Conservation (phyloP, 2,113 vertebrate species). For the Candoia aspera region DNA sequence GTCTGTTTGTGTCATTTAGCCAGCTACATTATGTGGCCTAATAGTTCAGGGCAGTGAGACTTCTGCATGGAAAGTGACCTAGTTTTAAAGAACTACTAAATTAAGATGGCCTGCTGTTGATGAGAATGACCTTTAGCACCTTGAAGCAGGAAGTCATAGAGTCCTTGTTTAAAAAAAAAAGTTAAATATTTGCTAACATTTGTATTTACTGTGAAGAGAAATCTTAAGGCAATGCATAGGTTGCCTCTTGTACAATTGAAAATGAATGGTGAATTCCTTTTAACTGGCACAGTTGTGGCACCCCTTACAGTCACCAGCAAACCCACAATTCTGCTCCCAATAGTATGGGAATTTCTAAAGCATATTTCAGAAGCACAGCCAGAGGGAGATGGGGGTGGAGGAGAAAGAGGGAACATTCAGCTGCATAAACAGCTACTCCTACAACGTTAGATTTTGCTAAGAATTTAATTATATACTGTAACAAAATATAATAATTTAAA, state of each 20-base stretch:
- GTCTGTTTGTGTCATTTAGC: neutral
- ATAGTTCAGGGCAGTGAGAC: neutral
- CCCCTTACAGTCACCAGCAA: neutral
- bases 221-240: constrained; percentile 43
- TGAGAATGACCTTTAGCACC: constrained; percentile 55
- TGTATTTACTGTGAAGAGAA: constrained; percentile 42
- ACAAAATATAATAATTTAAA: neutral
- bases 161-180: constrained; percentile 38
- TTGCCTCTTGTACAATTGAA: constrained; percentile 30
- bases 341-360: neutral
- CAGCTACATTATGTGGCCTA: constrained; percentile 14
- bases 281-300: neutral
- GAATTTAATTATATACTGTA: neutral
- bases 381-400: neutral
- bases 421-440: neutral
- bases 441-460: neutral
- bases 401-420: neutral
- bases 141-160: constrained; percentile 47
- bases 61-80: constrained; percentile 9
- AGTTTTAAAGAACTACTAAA: constrained; percentile 48
- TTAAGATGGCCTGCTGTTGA: constrained; percentile 29
- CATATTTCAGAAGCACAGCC: neutral
- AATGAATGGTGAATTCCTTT: constrained; percentile 20
- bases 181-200: constrained; percentile 72
- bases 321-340: neutral